A percentile compares a stretch with the other conserved stretches of the same genome.
These are phyloP conservation scores for Dendronephthya gigantea DNA, from an alignment of 64 coral and sea anemone species.

Conservation along the genomic window DNA sequence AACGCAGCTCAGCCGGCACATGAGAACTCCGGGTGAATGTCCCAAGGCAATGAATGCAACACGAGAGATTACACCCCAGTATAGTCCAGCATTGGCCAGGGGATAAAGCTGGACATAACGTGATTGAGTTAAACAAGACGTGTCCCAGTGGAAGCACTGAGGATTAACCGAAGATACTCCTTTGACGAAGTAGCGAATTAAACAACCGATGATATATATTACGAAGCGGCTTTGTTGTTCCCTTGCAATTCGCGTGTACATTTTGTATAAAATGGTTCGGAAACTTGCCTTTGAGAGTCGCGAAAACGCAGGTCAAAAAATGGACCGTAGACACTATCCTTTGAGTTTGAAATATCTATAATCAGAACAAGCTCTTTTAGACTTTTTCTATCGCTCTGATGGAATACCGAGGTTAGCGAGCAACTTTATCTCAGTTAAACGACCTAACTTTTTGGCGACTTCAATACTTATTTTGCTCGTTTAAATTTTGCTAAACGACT, in stretches of 20 bases:
- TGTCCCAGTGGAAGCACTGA: background rate
- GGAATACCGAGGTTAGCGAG: too few species aligned
- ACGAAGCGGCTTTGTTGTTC: background rate
- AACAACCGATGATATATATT: background rate
- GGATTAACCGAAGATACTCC: background rate
- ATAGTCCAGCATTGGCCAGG: background rate
- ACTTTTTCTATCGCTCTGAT: too few species aligned
- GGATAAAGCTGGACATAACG: background rate
- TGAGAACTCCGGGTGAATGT: constrained; percentile 55
- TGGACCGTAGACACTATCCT: too few species aligned
- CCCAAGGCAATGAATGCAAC: background rate
- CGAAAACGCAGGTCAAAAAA: too few species aligned
- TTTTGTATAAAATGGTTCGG: too few species aligned
- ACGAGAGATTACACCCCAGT: background rate
- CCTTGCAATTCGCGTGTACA: background rate
- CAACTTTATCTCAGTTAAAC: too few species aligned
- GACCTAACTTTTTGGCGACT: too few species aligned
- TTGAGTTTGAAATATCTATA: too few species aligned
- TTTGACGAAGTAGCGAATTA: background rate
- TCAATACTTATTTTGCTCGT: too few species aligned
- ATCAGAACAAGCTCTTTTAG: too few species aligned
- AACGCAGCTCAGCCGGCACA: constrained; percentile 64
- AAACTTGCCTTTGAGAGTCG: too few species aligned
- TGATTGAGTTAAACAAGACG: background rate
- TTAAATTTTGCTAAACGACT: too few species aligned